A percentile compares a stretch with the other conserved stretches of the same genome.
Conservation (phyloP, 2,113 vertebrate species). For the Seriola rivoliana region DNA sequence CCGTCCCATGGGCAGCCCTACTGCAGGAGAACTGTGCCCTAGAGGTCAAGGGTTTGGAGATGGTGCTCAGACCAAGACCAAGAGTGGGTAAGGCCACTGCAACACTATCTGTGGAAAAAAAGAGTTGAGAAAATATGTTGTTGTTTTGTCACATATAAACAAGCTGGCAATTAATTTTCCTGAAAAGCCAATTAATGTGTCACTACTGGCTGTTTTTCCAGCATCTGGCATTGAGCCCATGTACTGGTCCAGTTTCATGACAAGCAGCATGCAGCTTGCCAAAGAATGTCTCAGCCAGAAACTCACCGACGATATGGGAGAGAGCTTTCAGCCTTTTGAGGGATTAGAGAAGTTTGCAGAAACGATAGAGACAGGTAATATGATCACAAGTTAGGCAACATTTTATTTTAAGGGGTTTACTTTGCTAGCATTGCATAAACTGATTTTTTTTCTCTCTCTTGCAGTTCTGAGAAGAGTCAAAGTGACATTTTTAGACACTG, state of each 20-base stretch:
- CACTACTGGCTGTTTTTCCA: constrained; percentile 67
- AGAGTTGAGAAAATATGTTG: background rate
- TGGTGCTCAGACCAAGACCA: constrained; percentile 95
- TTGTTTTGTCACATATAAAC: background rate
- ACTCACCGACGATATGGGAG: constrained; percentile 95
- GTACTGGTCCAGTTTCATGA: constrained; percentile 99
- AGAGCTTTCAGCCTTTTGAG: constrained; percentile 95
- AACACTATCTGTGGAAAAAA: background rate
- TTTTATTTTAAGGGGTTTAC: background rate
- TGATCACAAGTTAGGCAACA: background rate
- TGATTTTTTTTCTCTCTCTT: constrained; percentile 46
- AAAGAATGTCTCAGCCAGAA: constrained; percentile 98
- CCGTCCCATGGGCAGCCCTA: constrained; percentile 94
- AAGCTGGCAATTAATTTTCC: background rate
- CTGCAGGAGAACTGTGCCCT: constrained; percentile 96
- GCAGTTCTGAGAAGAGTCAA: constrained; percentile 96
- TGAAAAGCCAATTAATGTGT: background rate
- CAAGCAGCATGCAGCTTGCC: constrained; percentile 97
- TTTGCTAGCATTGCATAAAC: background rate
- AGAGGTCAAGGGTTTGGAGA: constrained; percentile 93
- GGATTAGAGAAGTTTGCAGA: constrained; percentile 98
- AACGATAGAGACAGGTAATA: constrained; percentile 96
- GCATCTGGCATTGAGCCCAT: constrained; percentile 95
- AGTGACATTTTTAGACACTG: constrained; percentile 95
- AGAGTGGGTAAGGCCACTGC: constrained; percentile 86